Evolutionary conservation across 1,140 invertebrate genomes (phyloP).

Genomic region (Araneus ventricosus): DNA sequence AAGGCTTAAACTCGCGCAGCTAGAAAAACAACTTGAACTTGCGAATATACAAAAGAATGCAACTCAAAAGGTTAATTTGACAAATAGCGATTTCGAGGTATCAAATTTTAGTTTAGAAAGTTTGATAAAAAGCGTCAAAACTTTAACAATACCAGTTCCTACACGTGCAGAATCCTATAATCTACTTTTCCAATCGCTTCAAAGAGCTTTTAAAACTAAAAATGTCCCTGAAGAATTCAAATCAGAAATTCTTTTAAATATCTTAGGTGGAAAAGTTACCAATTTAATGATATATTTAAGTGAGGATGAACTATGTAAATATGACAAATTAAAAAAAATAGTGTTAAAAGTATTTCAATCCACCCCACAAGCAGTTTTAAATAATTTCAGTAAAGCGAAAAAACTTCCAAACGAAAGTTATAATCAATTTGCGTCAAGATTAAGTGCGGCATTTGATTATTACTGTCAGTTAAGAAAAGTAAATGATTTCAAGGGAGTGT

Average conservation of each 20-base stretch:
- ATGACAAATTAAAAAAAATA: constrained; percentile 7
- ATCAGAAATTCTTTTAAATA: constrained; percentile 15
- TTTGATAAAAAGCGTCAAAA: neutral
- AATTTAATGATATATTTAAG: constrained; percentile 39
- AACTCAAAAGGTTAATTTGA: too few relatives aligned
- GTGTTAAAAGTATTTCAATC: neutral
- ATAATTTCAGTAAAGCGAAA: too few relatives aligned
- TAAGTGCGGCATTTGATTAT: constrained; percentile 37
- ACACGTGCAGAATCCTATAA: neutral
- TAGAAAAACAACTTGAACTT: too few relatives aligned
- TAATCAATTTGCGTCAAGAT: neutral
- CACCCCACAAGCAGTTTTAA: too few relatives aligned
- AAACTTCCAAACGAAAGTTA: neutral
- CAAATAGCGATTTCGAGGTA: too few relatives aligned
- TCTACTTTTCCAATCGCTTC: neutral
- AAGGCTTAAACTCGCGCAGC: too few relatives aligned
- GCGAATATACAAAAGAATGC: too few relatives aligned
- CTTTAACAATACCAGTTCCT: constrained; percentile 3
- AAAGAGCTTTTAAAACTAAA: constrained; percentile 37
- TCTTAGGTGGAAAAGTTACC: neutral
- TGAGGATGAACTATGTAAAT: neutral
- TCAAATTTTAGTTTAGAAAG: neutral
- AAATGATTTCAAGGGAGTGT: constrained; percentile 20
- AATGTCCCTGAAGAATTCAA: neutral
- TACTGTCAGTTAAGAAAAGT: constrained; percentile 35